These are phyloP conservation scores for Drosophila borborema DNA, from an alignment of 2,888 invertebrate genomes.

Conservation along the genomic window DNA sequence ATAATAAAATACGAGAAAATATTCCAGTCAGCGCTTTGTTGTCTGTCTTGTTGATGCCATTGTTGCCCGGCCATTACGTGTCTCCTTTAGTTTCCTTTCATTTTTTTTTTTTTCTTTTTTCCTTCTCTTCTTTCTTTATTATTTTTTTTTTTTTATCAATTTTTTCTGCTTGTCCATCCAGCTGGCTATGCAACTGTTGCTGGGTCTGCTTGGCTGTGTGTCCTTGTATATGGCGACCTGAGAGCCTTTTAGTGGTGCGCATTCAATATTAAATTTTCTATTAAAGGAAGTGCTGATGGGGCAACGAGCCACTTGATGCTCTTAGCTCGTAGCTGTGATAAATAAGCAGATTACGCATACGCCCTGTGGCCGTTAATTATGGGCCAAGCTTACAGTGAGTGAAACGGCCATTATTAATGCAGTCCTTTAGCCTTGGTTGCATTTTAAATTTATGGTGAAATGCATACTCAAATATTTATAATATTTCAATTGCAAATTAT, in stretches of 20 bases:
- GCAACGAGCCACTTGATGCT: constrained; percentile 7
- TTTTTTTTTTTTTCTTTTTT: not conserved
- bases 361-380: constrained; percentile 13
- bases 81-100: constrained; percentile 46
- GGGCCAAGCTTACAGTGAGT: constrained; percentile 13
- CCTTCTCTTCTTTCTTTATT: not conserved
- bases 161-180: not conserved
- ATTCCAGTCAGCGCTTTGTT: constrained; percentile 76
- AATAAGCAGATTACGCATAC: constrained; percentile 47
- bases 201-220: constrained; percentile 4
- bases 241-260: constrained; percentile 1
- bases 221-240: not conserved
- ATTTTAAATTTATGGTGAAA: constrained; percentile 48
- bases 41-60: constrained; percentile 58
- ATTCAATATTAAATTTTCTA: constrained; percentile 36
- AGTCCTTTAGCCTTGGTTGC: constrained; percentile 17
- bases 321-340: constrained; percentile 11
- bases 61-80: constrained; percentile 70
- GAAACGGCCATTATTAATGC: constrained; percentile 42
- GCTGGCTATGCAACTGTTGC: constrained; percentile 70
- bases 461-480: constrained; percentile 23
- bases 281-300: constrained; percentile 18
- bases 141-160: not conserved
- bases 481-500: constrained; percentile 60
- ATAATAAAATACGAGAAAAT: constrained; percentile 75